These are phyloP conservation scores for Polypedilum vanderplanki DNA, from an alignment of 1,140 invertebrate genomes.

Conservation along the genomic window DNA sequence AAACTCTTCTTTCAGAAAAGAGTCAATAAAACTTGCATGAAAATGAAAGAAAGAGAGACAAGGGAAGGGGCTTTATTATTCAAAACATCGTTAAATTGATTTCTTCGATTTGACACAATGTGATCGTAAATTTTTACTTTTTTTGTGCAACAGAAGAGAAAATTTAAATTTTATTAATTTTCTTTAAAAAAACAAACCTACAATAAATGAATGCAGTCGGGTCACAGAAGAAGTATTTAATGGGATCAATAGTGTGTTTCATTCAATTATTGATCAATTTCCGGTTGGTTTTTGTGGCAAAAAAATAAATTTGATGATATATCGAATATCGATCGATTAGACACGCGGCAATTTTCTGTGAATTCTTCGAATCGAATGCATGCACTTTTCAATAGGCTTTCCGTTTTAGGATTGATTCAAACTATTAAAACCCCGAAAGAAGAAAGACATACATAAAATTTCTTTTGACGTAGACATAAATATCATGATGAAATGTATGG, in stretches of 20 bases:
- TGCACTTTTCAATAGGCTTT: neutral
- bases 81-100: slow-evolving; percentile 9
- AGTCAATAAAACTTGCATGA: neutral
- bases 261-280: slow-evolving; percentile 27
- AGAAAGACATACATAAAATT: neutral
- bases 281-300: slow-evolving; percentile 18
- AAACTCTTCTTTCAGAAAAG: slow-evolving; percentile 1
- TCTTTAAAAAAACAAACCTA: neutral
- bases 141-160: neutral
- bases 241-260: neutral
- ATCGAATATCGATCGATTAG: neutral
- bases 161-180: slow-evolving; percentile 12
- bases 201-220: neutral
- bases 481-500: neutral
- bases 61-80: neutral
- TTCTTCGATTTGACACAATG: slow-evolving; percentile 22
- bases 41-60: no score
- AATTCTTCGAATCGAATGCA: neutral
- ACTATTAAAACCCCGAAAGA: neutral
- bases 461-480: neutral
- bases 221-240: neutral
- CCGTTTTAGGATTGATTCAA: no score
- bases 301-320: neutral
- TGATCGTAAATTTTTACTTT: slow-evolving; percentile 10
- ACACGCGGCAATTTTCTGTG: neutral